These are phyloP conservation scores for Lanistes nyassanus DNA, from an alignment of 1,140 invertebrate genomes.

Conservation along the genomic window DNA sequence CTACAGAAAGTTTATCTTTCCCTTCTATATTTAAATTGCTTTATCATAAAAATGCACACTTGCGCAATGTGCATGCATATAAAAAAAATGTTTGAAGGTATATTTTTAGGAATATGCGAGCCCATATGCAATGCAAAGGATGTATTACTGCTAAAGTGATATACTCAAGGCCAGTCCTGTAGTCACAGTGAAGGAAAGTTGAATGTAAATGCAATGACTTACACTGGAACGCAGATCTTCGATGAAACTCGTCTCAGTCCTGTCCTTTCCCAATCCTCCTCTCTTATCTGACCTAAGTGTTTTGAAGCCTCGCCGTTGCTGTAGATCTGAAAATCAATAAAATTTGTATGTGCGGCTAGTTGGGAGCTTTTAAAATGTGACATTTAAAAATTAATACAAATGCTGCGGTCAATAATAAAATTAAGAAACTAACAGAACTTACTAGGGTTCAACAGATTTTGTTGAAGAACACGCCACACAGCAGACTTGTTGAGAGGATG, in stretches of 20 bases:
- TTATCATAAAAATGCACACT: no score
- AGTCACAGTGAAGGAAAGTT: no score
- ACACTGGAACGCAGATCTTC: constrained; percentile 33
- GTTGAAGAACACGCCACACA: background rate
- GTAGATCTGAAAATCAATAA: constrained; percentile 9
- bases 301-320: constrained; percentile 40
- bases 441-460: background rate
- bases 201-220: background rate
- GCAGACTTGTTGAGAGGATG: background rate
- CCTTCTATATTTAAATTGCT: no score
- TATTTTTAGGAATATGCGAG: no score
- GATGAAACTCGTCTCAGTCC: constrained; percentile 25
- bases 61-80: no score
- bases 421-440: background rate
- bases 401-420: background rate
- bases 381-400: background rate
- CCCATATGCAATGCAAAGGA: no score
- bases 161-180: no score
- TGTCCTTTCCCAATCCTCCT: constrained; percentile 32
- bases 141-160: no score
- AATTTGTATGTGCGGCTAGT: background rate
- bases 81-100: no score
- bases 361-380: background rate
- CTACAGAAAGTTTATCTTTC: background rate
- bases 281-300: constrained; percentile 31